Base-by-base conservation (phyloP, 2,888 invertebrate species). In the Nineta flava region DNA sequence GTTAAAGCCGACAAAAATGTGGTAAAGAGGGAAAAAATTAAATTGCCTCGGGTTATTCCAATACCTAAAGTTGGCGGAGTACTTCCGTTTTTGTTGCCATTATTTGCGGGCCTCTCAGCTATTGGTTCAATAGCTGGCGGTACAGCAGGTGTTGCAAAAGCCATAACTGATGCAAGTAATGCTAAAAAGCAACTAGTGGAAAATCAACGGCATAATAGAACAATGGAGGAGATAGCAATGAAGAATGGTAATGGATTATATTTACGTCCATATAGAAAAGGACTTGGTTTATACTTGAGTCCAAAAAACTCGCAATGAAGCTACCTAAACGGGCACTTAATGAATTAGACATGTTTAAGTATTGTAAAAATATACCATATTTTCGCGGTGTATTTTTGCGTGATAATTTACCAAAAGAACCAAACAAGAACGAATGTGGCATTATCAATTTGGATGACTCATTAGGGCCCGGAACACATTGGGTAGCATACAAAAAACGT, bases 401-500 rank as follows among this genome's bases (percentile, higher is more conserved):
- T 26, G 26, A 26, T 26, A 26, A 26, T 26, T 26, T 26, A 26
- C 26, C 58, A 21, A 49, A 45, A 48, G 48, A 47, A 1, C 52
- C 55, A 42, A 49, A 49, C 31, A 50, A 51, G 45, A 56, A 53
- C 34, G 63, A 63, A 53, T 56, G 57, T 47, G 59, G 51, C 2
- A 53, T 60, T 35, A 46, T 60, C 32, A 62, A 64, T 58, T 56
- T 63, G 49, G 62, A 62, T 55, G 49, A 50, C 43, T 53, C 43
- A 41, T 43, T 35, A 7, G 56, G 55, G 5, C 17, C 32, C 16
- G 64, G 65, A 9, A 61, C 62, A 15, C 63, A 66, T 57, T 62
- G 64, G 63, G 58, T 62, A 55, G 57, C 60, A 48, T 64, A 62
- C 54, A 57, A 52, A 34, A 64, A 64, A 56, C 52, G 55, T 3